A percentile compares a stretch with the other conserved stretches of the same genome.
Evolutionary conservation across 1,140 invertebrate genomes (phyloP).

Genomic region (Leptinotarsa undecemlineata): DNA sequence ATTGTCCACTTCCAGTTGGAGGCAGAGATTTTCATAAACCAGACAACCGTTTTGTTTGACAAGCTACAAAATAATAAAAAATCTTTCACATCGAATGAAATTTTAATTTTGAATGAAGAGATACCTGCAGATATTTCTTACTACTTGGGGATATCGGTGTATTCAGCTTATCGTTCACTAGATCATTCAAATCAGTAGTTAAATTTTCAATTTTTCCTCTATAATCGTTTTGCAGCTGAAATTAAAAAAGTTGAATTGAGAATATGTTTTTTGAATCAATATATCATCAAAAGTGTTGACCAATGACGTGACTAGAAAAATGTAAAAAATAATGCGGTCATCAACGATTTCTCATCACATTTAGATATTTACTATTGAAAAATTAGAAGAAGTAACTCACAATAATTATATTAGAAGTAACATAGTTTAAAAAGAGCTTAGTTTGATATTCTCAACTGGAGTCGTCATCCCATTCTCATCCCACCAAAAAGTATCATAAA

Average conservation of each 20-base stretch:
- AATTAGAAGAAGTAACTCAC: no score
- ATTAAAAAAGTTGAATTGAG: not conserved
- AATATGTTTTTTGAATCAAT: no score
- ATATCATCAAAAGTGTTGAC: no score
- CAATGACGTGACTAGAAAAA: no score
- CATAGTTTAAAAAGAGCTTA: no score
- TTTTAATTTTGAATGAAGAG: constrained; percentile 14
- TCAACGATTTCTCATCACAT: no score
- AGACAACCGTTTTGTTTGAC: constrained; percentile 51
- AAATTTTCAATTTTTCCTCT: constrained; percentile 44
- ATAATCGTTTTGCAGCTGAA: constrained; percentile 44
- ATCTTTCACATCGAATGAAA: not conserved
- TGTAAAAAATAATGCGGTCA: no score
- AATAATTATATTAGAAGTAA: no score
- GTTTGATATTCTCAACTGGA: no score
- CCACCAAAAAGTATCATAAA: no score
- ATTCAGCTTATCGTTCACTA: constrained; percentile 45
- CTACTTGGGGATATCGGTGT: constrained; percentile 49
- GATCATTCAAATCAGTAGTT: constrained; percentile 40
- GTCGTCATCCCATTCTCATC: no score
- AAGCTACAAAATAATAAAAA: constrained; percentile 41
- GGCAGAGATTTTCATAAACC: constrained; percentile 51
- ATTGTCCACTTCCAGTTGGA: constrained; percentile 50
- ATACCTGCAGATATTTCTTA: constrained; percentile 53
- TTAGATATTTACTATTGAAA: no score